phyloP scores from a whole-genome alignment of 2,888 invertebrate genomes.

The Ethmia dodecea region DNA sequence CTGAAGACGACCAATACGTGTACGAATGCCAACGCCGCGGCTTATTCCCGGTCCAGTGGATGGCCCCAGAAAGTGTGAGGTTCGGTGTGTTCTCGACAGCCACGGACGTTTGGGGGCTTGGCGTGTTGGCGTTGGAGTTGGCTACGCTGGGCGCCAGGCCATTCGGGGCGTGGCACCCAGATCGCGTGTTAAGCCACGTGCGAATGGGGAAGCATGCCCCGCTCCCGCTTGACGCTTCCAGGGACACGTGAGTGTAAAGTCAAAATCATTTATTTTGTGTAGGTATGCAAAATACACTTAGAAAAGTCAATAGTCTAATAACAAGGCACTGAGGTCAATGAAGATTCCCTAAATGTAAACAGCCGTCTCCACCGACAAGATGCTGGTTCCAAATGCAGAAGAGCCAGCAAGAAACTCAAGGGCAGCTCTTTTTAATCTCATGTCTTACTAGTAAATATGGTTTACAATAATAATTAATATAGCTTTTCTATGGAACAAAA shows the following conservation, averaged over 20 bases:
- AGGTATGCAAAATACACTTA: too few relatives aligned
- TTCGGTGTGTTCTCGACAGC: slow-evolving; percentile 88
- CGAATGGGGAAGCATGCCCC: slow-evolving; percentile 80
- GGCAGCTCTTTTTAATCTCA: too few relatives aligned
- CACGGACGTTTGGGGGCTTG: slow-evolving; percentile 93
- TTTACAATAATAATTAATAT: too few relatives aligned
- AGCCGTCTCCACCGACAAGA: too few relatives aligned
- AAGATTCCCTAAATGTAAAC: too few relatives aligned
- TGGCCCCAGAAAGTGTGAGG: slow-evolving; percentile 91
- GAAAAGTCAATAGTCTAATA: too few relatives aligned
- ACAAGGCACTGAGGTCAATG: too few relatives aligned
- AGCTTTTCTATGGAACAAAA: too few relatives aligned
- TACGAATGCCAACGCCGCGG: slow-evolving; percentile 90
- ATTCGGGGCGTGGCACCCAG: slow-evolving; percentile 85
- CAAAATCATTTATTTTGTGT: too few relatives aligned
- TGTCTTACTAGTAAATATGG: too few relatives aligned
- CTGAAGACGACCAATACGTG: slow-evolving; percentile 54
- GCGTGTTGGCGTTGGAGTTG: slow-evolving; percentile 89
- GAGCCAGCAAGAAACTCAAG: too few relatives aligned
- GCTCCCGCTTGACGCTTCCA: slow-evolving; percentile 78
- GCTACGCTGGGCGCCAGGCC: slow-evolving; percentile 85
- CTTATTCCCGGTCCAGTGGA: slow-evolving; percentile 92
- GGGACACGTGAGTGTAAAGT: slow-evolving; percentile 36
- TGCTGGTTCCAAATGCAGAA: too few relatives aligned
- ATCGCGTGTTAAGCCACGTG: slow-evolving; percentile 78